Base-by-base conservation (phyloP, 2,888 invertebrate species). In the Drosophila mimetica region DNA sequence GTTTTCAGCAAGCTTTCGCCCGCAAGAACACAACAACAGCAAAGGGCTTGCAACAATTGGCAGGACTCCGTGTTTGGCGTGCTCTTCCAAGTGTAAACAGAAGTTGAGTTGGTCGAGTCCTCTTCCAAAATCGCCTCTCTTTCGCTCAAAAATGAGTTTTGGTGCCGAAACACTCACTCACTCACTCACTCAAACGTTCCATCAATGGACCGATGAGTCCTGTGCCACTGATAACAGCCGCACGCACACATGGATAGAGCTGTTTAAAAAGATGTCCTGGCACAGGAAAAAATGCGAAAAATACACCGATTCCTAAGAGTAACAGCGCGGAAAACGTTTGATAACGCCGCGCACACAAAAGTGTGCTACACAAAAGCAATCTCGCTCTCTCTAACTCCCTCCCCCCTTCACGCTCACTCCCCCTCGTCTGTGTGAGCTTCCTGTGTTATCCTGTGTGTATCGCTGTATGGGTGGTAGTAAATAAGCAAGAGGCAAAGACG, bases 321-420 rank as follows among this genome's bases (percentile, higher is more conserved):
- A 88, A 86, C 86, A 88, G 87, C 75, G 85, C 78, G 88, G 88
- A 88, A 88, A 85, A 79, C 80, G 74, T 71, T 76, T 77, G 88
- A 88, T 88, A 88, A 88, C 81, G 72, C 67, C 52, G 70, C 55
- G 67, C 72, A 66, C 77, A 77, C 69, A 82, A 84, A 79, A 79
- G 72, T 72, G 61, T 74, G 74, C 76, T 71, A 74, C 28, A 79
- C 71, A 84, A 82, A 79, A 65, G 59, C 67, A 14, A 71, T 41
- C 54, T 48, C 46, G 59, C 58, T 71, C 47, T 47, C 52, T 50
- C 58, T 42, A 39, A 25, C 42, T 42, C 53, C 42, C 44, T 28
- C 25, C 11, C 11, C 1, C 30, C 9, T 4, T 11, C 9, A 5
- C 42, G 11, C 41, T 8, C 52, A 11, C 52, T 2, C 28, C 37